Conservation (phyloP, 2,113 vertebrate genomes). For the Gobio gobio region DNA sequence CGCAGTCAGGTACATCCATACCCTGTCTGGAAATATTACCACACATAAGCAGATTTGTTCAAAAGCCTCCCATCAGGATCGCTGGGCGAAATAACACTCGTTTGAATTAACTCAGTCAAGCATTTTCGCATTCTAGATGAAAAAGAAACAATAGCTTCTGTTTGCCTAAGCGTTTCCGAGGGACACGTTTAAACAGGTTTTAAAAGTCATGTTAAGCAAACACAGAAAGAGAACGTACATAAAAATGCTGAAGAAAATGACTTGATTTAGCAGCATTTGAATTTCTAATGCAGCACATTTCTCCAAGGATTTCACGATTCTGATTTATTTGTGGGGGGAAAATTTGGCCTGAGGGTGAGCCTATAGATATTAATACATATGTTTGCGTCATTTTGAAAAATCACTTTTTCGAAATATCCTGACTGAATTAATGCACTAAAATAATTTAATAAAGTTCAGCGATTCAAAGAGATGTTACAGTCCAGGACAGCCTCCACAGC, state of each 20-base stretch:
- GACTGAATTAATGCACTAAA: neutral
- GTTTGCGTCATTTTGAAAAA: neutral
- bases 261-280: slow-evolving; percentile 8
- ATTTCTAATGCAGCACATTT: slow-evolving; percentile 3
- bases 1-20: slow-evolving; percentile 35
- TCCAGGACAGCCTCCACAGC: neutral
- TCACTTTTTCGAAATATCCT: neutral
- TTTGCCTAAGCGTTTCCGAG: neutral
- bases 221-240: neutral
- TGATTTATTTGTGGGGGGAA: neutral
- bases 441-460: neutral
- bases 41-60: slow-evolving; percentile 38
- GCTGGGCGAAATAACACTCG: slow-evolving; percentile 14
- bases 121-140: slow-evolving; percentile 52
- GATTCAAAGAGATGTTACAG: neutral
- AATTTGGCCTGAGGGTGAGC: neutral
- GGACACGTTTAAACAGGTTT: neutral
- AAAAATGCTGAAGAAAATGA: neutral
- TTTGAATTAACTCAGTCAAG: slow-evolving; percentile 17
- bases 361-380: neutral
- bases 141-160: slow-evolving; percentile 9
- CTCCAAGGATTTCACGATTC: slow-evolving; percentile 11
- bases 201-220: slow-evolving; percentile 9
- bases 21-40: slow-evolving; percentile 13
- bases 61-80: slow-evolving; percentile 40